These are phyloP conservation scores for Amorpha juglandis DNA, from an alignment of 2,888 invertebrate species.

Conservation along the genomic window DNA sequence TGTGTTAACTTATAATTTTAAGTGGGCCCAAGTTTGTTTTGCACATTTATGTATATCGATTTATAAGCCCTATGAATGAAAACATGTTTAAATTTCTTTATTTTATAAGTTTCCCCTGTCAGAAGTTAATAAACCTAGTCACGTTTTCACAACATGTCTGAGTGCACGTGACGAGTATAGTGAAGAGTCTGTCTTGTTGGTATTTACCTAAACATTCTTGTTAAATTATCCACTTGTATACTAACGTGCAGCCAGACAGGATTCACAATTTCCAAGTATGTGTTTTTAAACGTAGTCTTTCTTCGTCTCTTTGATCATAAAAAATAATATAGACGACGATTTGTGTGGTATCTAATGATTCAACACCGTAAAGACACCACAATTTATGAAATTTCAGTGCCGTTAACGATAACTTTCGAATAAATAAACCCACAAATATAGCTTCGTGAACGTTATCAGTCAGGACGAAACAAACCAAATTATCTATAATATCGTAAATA, in stretches of 20 bases:
- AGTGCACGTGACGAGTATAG: conserved; percentile 1
- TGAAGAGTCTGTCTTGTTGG: neutral
- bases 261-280: too few relatives aligned
- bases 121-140: neutral
- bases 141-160: conserved; percentile 1
- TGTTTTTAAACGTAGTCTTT: too few relatives aligned
- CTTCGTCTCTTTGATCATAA: too few relatives aligned
- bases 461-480: neutral
- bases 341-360: too few relatives aligned
- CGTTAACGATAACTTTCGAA: neutral
- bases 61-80: too few relatives aligned
- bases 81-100: conserved; percentile 27
- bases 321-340: too few relatives aligned
- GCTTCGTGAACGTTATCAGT: neutral
- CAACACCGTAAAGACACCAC: too few relatives aligned
- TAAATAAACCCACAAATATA: neutral
- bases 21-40: too few relatives aligned
- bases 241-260: neutral
- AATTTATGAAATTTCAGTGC: too few relatives aligned
- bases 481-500: neutral
- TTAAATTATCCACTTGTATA: neutral
- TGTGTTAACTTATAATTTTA: neutral
- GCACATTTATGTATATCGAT: too few relatives aligned
- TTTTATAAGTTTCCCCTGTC: neutral
- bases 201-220: neutral